Percentiles rank a stretch among this genome's conserved stretches.
phyloP scores from a whole-genome alignment of 2,113 vertebrate genomes.

The Rhinoptilus africanus region DNA sequence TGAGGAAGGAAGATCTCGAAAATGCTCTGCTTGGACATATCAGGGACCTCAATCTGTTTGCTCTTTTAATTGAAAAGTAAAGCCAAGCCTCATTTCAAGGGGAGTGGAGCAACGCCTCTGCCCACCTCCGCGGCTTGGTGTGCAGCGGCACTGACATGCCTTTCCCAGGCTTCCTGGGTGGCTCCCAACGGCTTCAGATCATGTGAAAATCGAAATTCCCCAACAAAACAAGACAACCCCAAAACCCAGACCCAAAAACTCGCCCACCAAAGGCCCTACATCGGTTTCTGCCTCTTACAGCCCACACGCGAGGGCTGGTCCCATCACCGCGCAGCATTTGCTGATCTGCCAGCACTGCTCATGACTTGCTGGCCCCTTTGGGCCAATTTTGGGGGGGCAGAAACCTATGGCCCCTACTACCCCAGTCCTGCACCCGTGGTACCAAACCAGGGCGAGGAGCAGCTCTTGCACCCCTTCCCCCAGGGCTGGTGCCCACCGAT shows the following conservation, averaged over 20 bases:
- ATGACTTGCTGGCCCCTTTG: background rate
- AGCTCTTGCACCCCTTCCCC: background rate
- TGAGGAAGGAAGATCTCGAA: background rate
- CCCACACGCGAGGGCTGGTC: fast-evolving
- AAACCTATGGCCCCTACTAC: background rate
- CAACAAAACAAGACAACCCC: background rate
- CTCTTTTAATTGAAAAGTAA: no score
- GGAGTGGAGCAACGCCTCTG: background rate
- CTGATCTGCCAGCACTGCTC: background rate
- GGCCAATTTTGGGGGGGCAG: background rate
- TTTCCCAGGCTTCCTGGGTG: background rate
- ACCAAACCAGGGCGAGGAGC: background rate
- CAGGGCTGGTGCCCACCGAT: background rate
- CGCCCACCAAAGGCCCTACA: background rate
- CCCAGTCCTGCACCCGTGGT: fast-evolving
- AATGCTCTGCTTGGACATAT: background rate
- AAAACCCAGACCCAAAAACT: background rate
- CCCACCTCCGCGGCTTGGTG: fast-evolving
- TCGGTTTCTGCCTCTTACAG: fast-evolving
- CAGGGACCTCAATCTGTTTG: background rate
- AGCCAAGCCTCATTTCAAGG: no score
- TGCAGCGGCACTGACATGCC: fast-evolving
- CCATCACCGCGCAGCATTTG: background rate
- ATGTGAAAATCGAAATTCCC: fast-evolving
- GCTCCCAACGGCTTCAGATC: background rate